Evolutionary conservation across 2,888 invertebrate species (phyloP).

Genomic region (Plebejus anna): DNA sequence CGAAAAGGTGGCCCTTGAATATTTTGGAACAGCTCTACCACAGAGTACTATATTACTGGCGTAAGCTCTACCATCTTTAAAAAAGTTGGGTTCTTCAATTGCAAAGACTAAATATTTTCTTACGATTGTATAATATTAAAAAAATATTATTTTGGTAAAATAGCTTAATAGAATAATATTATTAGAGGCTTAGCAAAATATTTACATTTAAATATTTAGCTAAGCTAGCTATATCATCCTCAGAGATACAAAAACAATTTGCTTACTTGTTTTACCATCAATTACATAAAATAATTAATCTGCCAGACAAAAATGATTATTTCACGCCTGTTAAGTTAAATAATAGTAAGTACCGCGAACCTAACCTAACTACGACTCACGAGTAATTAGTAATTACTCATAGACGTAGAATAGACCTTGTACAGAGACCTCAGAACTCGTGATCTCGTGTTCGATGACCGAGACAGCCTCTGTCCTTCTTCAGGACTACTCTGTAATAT

Average conservation of each 20-base stretch:
- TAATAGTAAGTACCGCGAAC: slow-evolving; percentile 37
- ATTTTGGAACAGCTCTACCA: too few species aligned
- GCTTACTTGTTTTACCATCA: not conserved
- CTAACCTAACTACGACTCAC: slow-evolving; percentile 37
- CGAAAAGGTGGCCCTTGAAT: too few species aligned
- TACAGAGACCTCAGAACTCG: slow-evolving; percentile 48
- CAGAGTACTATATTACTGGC: too few species aligned
- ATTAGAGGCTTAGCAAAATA: too few species aligned
- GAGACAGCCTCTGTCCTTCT: slow-evolving; percentile 36
- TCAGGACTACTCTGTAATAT: slow-evolving; percentile 21
- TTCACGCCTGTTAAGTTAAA: slow-evolving; percentile 32
- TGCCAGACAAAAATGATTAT: not conserved
- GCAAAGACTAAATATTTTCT: too few species aligned
- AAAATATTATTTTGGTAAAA: too few species aligned
- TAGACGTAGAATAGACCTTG: slow-evolving; percentile 54
- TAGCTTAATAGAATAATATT: too few species aligned
- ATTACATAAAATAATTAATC: not conserved
- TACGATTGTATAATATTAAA: too few species aligned
- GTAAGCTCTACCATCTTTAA: too few species aligned
- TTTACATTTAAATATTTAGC: not conserved
- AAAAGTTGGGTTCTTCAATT: too few species aligned
- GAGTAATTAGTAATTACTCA: slow-evolving; percentile 43
- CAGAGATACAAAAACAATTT: not conserved
- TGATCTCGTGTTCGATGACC: slow-evolving; percentile 36
- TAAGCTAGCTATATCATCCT: not conserved